Evolutionary conservation across 2,888 invertebrate genomes (phyloP).

Genomic region (Eupithecia exiguata): DNA sequence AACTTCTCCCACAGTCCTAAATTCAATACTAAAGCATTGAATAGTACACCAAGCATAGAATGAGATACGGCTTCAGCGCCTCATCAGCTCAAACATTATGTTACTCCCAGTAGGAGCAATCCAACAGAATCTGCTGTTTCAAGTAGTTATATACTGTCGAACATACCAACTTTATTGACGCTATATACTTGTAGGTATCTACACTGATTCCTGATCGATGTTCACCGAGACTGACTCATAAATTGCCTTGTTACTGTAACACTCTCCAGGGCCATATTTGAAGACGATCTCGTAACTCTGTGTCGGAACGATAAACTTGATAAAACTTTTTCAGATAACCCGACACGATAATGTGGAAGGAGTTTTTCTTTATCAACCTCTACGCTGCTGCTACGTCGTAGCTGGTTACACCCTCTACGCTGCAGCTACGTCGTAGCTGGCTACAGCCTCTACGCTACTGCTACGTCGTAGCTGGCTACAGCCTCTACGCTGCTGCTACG

Average conservation of each 20-base stretch:
- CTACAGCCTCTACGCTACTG: no score
- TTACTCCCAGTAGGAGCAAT: neutral
- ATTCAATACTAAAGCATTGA: no score
- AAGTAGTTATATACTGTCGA: neutral
- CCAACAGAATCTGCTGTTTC: neutral
- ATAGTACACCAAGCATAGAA: no score
- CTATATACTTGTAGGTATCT: neutral
- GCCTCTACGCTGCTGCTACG: neutral
- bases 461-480: neutral
- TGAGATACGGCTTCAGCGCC: no score
- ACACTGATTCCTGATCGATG: neutral
- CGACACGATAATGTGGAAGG: neutral
- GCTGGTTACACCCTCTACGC: neutral
- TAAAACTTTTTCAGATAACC: neutral
- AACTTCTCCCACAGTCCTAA: no score
- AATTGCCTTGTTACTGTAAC: neutral
- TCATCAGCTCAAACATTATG: neutral
- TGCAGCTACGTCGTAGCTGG: no score
- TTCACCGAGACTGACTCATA: neutral
- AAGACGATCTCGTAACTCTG: slow-evolving; percentile 2
- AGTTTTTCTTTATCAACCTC: no score
- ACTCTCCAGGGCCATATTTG: neutral
- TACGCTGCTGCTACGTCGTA: neutral
- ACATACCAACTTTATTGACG: neutral
- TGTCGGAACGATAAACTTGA: neutral